Conservation (phyloP, 2,888 invertebrate genomes). For the Morpho deidamia region DNA sequence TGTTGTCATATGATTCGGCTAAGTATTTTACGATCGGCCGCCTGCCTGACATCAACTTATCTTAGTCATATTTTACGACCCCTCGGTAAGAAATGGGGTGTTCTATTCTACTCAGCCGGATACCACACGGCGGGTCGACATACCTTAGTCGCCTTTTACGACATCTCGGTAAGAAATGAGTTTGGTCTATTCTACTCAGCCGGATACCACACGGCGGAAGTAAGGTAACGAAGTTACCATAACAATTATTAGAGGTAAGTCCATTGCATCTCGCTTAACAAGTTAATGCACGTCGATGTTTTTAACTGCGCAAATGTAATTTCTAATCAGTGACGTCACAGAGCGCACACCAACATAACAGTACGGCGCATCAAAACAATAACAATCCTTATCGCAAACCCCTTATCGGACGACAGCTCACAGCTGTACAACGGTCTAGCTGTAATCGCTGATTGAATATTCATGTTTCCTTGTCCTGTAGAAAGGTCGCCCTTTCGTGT, state of each 20-base stretch:
- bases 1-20: too few species aligned
- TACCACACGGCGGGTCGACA: too few species aligned
- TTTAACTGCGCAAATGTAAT: slow-evolving; percentile 15
- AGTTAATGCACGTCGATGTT: neutral
- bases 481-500: slow-evolving; percentile 29
- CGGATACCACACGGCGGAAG: too few species aligned
- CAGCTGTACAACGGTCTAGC: slow-evolving; percentile 1
- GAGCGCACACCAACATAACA: slow-evolving; percentile 6
- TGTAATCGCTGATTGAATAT: slow-evolving; percentile 13
- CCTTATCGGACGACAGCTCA: slow-evolving; percentile 15
- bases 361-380: slow-evolving; percentile 30
- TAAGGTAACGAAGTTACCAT: too few species aligned
- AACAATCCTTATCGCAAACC: slow-evolving; percentile 24
- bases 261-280: neutral
- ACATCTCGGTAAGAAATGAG: too few species aligned
- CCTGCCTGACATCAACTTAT: too few species aligned
- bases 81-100: too few species aligned
- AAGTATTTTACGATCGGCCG: too few species aligned
- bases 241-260: neutral
- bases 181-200: too few species aligned
- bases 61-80: too few species aligned
- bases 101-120: too few species aligned
- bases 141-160: too few species aligned
- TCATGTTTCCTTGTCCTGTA: slow-evolving; percentile 12
- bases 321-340: slow-evolving; percentile 18